Base-by-base conservation (phyloP, 2,797 vertebrate species). In the Sciurus vulgaris region DNA sequence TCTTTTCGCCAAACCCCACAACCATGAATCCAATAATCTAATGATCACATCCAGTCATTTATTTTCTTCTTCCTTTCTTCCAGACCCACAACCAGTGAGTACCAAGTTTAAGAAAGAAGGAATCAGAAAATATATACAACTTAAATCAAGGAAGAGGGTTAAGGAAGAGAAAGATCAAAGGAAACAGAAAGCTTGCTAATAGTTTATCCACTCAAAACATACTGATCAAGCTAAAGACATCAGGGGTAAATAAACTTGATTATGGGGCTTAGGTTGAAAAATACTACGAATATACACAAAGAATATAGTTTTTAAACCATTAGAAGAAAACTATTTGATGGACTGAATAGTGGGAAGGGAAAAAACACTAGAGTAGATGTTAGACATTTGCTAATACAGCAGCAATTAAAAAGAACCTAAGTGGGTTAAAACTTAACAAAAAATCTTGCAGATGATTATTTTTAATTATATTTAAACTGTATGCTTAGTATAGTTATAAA, bases 371-470 rank as follows among this genome's bases (percentile, higher is more conserved):
- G 1, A 35, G 76, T 87, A 78, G 33, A 22, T 73, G 7, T 79
- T 94, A 88, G 41, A 35, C 26, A 63, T 33, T 78, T 63, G 15
- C 47, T 76, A 86, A 77, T 82, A 33, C 12, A 94, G 51, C 38
- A 90, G 20, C 73, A 78, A 72, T 83, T 91, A 51, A 33, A 90
- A 70, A 65, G 33, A 91, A 67, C 12, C 9, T 72, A 95, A 38
- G 44, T 56, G 35, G 7, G 11, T 51, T 89, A 69, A 54, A 56
- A 8, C 30, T 89, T 93, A 82, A 59, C 24, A 65, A 63, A 49
- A 49, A 26, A 26, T 51, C 13, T 44, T 44, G 4, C 6, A 41
- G 17, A 63, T 69, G 14, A 41, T 41, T 30, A 11, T 33, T 41
- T 67, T 67, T 61, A 87, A 20, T 65, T 78, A 56, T 72, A 49